Base-by-base conservation (phyloP, 2,797 vertebrate species). In the Alectoris magna region DNA sequence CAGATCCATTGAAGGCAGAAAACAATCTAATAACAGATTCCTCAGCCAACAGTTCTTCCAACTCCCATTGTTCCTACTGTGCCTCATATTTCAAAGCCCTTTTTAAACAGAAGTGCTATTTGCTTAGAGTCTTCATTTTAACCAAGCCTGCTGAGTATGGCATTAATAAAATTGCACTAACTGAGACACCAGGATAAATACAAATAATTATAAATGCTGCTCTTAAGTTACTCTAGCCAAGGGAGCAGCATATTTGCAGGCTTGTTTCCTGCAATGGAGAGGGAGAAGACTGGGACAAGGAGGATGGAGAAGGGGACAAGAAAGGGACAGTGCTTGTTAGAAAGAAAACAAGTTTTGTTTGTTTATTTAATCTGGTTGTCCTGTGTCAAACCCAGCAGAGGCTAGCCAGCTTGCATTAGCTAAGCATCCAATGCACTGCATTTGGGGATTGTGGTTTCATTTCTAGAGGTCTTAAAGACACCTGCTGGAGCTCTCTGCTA, bases 401-500 rank as follows among this genome's bases (percentile, higher is more conserved):
- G 24, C 38, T 83, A 72, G 93, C 91, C 69, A 87, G 70, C 69
- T 85, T 74, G 81, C 88, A 88, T 44, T 4, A 94, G 69, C 84
- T 43, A 34, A 91, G 62, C 72, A 95, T 88, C 77, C 78, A 11
- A 55, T 31, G 62, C 86, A 69, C 69, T 83, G 51, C 69, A 68
- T 73, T 87, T 64, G 88, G 63, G 94, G 73, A 90, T 10, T 89
- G 78, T 43, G 46, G 86, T 63, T 84, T 86, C 71, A 38, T 90
- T 91, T 91, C 90, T 72, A 69, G 69, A 69, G 66, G 87, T 59
- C 78, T 90, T 78, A 58, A 89, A 60, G 93, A 87, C 95, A 95
- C 95, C 95, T 96, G 95, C 87, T 94, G 60, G 73, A 44, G 75
- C 84, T 73, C 75, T 66, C 90, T 81, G 82, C 59, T 64, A 26